Evolutionary conservation across 2,797 vertebrate species (phyloP), one percentile per base, ranked within the genome.

Genomic region (Hephaestus fuliginosus): DNA sequence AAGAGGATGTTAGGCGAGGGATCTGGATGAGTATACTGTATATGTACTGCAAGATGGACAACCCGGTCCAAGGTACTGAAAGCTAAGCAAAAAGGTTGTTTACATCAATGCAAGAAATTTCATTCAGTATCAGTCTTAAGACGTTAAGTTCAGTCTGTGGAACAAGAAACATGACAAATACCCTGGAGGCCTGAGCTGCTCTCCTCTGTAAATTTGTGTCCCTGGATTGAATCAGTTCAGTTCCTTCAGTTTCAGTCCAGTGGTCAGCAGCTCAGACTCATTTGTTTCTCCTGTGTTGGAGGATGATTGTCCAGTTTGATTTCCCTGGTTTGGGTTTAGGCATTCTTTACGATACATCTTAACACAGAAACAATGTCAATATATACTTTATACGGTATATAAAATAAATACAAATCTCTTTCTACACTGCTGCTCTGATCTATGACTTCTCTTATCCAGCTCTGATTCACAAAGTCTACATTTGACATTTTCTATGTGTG

Each of bases 391-490:
- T 92, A 89, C 58, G 82, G 81, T 89, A 94, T 95, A 95, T 91
- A 96, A 96, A 96, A 96, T 95, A 96, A 96, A 95, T 95, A 96
- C 93, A 95, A 96, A 95, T 96, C 88, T 95, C 88, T 94, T 82
- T 81, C 91, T 81, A 80, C 81, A 80, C 72, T 74, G 81, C 82
- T 84, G 75, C 71, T 85, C 71, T 86, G 62, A 83, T 83, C 85
- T 80, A 73, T 48, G 70, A 85, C 68, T 80, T 53, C 33, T 70
- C 33, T 88, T 70, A 76, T 79, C 53, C 81, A 72, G 81, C 69
- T 87, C 44, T 75, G 52, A 80, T 87, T 86, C 79, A 86, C 76
- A 81, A 82, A 81, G 55, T 86, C 62, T 89, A 60, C 80, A 62
- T 90, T 70, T 73, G 70, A 85, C 44, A 78, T 86, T 86, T 70